Evolutionary conservation across 1,140 invertebrate genomes (phyloP).

Genomic region (Doryteuthis pealeii): DNA sequence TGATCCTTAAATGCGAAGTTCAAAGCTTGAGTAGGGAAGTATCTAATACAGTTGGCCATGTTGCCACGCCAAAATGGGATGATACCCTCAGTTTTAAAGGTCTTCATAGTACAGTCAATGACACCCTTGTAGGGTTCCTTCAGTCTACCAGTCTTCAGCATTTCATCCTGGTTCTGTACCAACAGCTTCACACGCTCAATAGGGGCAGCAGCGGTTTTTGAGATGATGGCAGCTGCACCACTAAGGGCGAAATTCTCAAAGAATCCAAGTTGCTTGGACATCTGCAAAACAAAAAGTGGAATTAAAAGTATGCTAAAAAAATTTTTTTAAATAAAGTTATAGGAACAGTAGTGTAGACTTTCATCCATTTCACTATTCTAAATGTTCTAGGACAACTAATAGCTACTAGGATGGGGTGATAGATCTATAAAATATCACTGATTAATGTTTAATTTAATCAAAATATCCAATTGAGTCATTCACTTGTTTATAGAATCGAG

Average conservation of each 20-base stretch:
- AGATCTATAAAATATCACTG: too few species aligned
- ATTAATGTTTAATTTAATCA: too few species aligned
- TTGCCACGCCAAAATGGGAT: conserved; percentile 94
- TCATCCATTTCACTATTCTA: too few species aligned
- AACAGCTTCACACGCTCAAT: conserved; percentile 93
- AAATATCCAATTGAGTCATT: too few species aligned
- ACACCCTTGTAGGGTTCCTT: conserved; percentile 60
- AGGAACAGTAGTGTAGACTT: too few species aligned
- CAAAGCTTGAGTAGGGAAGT: conserved; percentile 93
- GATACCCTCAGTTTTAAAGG: conserved; percentile 57
- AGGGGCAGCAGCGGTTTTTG: conserved; percentile 64
- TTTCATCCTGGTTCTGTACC: conserved; percentile 68
- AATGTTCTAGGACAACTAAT: too few species aligned
- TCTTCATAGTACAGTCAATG: conserved; percentile 59
- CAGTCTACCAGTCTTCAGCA: conserved; percentile 59
- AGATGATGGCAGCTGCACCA: conserved; percentile 59
- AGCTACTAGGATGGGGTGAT: too few species aligned
- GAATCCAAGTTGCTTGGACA: conserved; percentile 52
- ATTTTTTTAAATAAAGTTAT: too few species aligned
- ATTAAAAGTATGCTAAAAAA: too few species aligned
- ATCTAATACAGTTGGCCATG: conserved; percentile 78
- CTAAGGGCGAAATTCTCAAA: conserved; percentile 59
- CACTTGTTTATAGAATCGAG: too few species aligned
- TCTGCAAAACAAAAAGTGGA: conserved; percentile 35
- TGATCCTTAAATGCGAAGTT: conserved; percentile 94